Base-by-base conservation (phyloP, 2,797 vertebrate species). In the Chrysocyon brachyurus region DNA sequence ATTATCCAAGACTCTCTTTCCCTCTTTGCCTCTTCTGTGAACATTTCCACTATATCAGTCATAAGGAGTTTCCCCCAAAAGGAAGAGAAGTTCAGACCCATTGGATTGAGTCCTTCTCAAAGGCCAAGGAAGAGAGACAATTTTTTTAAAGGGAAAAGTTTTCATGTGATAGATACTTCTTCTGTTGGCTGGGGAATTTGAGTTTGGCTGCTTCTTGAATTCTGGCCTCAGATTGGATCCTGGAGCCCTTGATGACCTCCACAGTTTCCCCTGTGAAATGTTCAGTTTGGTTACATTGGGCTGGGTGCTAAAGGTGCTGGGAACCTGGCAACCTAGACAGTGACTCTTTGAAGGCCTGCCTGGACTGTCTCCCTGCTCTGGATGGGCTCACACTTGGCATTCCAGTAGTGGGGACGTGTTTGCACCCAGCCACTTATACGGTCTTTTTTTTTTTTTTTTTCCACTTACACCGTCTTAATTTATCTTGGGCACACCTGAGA, bases 241-340 rank as follows among this genome's bases (percentile, higher is more conserved):
- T 54, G 28, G 88, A 33, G 49, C 12, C 72, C 40, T 46, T 11
- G 33, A 22, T 0, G 3, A 3, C 46, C 36, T 77, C 89, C 52
- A 3, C 1, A 8, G 24, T n/a, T 61, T 83, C 75, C 59, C n/a
- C 66, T 12, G 9, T 46, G 49, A 87, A 64, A 28, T 8, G 6
- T 3, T 26, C 24, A 0, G 0, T 3, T 46, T 21, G 49, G n/a
- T 7, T 10, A 10, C 4, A 2, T 28, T 28, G 2, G 82, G 40
- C 78, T 40, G 63, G 31, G 46, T 64, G 33, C 57, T 28, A 46
- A 90, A 16, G 12, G 17, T 46, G 61, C 57, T 61, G 26, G 56
- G 73, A 40, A 31, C 19, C 31, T 24, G 33, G 56, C 46, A 52
- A 3, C 9, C 14, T 56, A 14, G 17, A 14, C 15, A 21, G 33